phyloP scores from a whole-genome alignment of 1,140 invertebrate species.

The Drosophila sturtevanti region DNA sequence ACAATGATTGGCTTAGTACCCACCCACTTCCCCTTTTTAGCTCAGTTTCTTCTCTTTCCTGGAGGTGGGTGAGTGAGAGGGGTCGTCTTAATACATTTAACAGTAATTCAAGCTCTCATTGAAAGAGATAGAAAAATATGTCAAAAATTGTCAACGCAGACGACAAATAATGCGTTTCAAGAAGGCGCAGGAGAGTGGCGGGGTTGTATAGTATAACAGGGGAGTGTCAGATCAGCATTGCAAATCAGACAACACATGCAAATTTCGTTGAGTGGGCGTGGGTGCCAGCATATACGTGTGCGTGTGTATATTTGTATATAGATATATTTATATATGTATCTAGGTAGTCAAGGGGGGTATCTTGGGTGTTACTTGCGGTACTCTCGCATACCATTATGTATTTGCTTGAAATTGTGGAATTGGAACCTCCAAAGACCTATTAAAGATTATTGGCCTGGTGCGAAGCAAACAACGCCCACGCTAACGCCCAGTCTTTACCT shows the following conservation, averaged over 20 bases:
- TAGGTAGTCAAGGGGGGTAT: conserved; percentile 2
- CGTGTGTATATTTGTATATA: not conserved
- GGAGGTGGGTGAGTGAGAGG: too few species aligned
- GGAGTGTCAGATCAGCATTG: conserved; percentile 7
- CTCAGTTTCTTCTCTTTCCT: not conserved
- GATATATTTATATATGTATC: not conserved
- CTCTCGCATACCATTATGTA: conserved; percentile 6
- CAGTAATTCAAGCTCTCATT: not conserved
- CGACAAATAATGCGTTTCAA: conserved; percentile 13
- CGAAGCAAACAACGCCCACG: conserved; percentile 47
- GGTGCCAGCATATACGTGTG: not conserved
- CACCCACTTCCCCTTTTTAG: not conserved
- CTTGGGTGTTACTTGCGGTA: conserved; percentile 18
- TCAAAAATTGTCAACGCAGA: conserved; percentile 23
- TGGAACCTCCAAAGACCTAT: conserved; percentile 48
- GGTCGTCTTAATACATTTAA: not conserved
- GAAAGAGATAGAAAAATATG: conserved; percentile 16
- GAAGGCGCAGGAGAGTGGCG: not conserved
- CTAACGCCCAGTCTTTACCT: conserved; percentile 20
- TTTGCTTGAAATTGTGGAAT: conserved; percentile 17
- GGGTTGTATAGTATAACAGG: not conserved
- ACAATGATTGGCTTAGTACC: not conserved
- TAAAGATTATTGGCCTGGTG: conserved; percentile 68
- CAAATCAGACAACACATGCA: conserved; percentile 35
- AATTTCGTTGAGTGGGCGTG: conserved; percentile 38